Evolutionary conservation across 1,140 invertebrate genomes (phyloP), one percentile per base, ranked within the genome.

Genomic region (Papilio xuthus): DNA sequence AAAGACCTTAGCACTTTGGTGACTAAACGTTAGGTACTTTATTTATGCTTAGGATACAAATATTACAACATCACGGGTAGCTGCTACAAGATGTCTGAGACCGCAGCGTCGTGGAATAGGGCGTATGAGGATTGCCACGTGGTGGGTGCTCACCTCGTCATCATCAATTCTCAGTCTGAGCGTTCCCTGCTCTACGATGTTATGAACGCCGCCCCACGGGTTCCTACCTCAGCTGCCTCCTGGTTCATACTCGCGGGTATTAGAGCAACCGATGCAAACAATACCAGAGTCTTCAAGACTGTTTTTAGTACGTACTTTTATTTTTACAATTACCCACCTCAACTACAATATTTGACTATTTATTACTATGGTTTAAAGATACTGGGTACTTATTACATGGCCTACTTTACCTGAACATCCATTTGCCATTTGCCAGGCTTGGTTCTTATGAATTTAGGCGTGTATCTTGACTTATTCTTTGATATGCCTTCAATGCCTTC

Each of bases 91-190:
- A 84, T 91, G 1, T 82, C 90, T 1, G 23, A 42, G 0, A 41
- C 81, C 2, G 56, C 82, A 0, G 86, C 77, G 28, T 81, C 86
- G 0, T 94, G 90, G 90, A 86, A 88, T 47, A 78, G 88, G 41
- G 91, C 92, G 1, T 89, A 88, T 28, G 77, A 75, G 0, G 87
- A 88, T 1, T 93, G 92, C 73, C 79, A 79, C 3, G 78, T 83
- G 0, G 84, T 92, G 60, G 85, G 85, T 0, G 85, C 88, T 2
- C 89, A 93, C 41, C 80, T 93, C 6, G 85, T 89, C 8, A 82
- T 93, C 13, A n/a, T 93, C 7, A 92, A 93, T 79, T 93, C 91
- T 0, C 82, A 84, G 18, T 53, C 83, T 0, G 90, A 92, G 79
- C 80, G 79, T 6, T 47, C 87, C 3, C 82, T 82, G 0, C 74